phyloP scores from a whole-genome alignment of 2,797 vertebrate species.

The Distichodus sexfasciatus region DNA sequence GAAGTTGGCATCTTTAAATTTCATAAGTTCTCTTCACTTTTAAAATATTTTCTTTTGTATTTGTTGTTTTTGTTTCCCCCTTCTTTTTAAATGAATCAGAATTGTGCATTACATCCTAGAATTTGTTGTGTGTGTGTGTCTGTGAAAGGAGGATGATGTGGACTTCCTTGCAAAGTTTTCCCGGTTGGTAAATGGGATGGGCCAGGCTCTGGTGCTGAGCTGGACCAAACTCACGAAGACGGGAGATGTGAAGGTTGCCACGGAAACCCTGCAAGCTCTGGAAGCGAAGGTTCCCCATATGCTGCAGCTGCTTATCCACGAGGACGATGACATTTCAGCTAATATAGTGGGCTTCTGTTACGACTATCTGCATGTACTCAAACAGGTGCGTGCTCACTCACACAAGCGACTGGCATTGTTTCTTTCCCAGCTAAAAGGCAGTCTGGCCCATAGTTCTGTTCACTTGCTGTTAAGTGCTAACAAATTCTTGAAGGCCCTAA shows the following conservation, averaged over 20 bases:
- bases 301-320: constrained; percentile 89
- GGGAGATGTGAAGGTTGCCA: constrained; percentile 81
- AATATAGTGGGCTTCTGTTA: constrained; percentile 97
- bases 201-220: constrained; percentile 92
- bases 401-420: too few species aligned
- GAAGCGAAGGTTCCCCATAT: constrained; percentile 91
- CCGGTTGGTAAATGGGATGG: constrained; percentile 95
- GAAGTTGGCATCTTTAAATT: too few species aligned
- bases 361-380: constrained; percentile 96
- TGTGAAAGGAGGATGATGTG: constrained; percentile 99
- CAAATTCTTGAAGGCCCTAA: too few species aligned
- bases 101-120: too few species aligned
- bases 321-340: constrained; percentile 96
- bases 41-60: too few species aligned
- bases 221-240: constrained; percentile 90
- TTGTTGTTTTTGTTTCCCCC: too few species aligned
- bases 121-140: not conserved
- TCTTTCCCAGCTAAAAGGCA: not conserved
- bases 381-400: constrained; percentile 78
- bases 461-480: too few species aligned
- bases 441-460: too few species aligned
- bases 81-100: too few species aligned
- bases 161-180: constrained; percentile 98
- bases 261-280: constrained; percentile 84
- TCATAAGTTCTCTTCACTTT: too few species aligned